These are phyloP conservation scores for Albula goreensis DNA, from an alignment of 2,113 vertebrate species.

Conservation along the genomic window DNA sequence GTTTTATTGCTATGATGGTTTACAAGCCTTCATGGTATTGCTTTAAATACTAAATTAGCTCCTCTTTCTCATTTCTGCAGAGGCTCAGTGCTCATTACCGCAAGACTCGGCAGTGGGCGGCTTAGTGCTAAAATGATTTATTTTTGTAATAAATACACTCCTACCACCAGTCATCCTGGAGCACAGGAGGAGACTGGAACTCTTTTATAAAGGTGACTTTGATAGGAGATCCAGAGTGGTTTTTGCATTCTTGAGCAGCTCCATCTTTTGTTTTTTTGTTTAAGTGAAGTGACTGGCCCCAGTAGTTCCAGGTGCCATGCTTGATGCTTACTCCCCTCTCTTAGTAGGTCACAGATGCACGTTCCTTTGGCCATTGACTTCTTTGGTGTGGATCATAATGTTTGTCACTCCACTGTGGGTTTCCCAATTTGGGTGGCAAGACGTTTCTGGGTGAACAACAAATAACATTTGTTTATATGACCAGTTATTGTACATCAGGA, in stretches of 20 bases:
- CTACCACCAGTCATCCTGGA: slow-evolving; percentile 31
- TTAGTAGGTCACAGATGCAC: slow-evolving; percentile 14
- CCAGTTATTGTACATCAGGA: too few relatives aligned
- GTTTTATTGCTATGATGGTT: slow-evolving; percentile 41
- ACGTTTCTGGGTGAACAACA: too few relatives aligned
- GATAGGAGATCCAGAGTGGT: slow-evolving; percentile 52
- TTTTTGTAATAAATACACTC: slow-evolving; percentile 49
- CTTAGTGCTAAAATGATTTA: slow-evolving; percentile 50
- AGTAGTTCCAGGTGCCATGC: neutral
- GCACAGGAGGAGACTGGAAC: slow-evolving; percentile 34
- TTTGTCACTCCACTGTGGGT: too few relatives aligned
- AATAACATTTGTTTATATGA: too few relatives aligned
- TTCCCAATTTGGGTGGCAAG: too few relatives aligned
- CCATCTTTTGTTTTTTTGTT: neutral
- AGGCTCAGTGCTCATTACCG: slow-evolving; percentile 42
- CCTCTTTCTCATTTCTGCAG: slow-evolving; percentile 27
- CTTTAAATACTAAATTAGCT: slow-evolving; percentile 47
- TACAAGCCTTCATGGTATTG: slow-evolving; percentile 30
- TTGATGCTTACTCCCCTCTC: slow-evolving; percentile 29
- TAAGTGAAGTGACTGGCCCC: neutral
- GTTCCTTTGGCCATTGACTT: neutral
- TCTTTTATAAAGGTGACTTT: slow-evolving; percentile 62
- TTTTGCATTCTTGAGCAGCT: slow-evolving; percentile 42
- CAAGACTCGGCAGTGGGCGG: slow-evolving; percentile 45
- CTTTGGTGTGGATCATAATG: neutral